Evolutionary conservation across 1,140 invertebrate species (phyloP).

Genomic region (Tigriopus japonicus): DNA sequence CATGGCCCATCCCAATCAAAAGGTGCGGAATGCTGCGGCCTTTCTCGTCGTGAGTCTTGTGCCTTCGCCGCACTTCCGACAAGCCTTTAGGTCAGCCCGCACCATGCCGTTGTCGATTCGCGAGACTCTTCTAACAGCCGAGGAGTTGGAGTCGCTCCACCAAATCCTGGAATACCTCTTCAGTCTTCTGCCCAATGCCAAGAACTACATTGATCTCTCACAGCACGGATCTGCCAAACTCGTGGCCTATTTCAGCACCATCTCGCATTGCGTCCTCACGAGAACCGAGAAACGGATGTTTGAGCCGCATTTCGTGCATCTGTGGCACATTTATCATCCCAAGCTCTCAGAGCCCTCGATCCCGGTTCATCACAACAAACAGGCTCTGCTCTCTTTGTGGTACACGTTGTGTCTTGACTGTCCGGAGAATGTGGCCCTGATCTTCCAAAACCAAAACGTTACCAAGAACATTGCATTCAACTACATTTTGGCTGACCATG

Average conservation of each 20-base stretch:
- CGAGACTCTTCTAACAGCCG: conserved; percentile 31
- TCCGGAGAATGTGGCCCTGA: conserved; percentile 70
- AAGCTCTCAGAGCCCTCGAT: conserved; percentile 85
- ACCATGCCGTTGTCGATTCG: conserved; percentile 24
- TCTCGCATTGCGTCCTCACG: conserved; percentile 72
- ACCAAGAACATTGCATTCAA: conserved; percentile 89
- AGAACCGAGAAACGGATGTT: conserved; percentile 82
- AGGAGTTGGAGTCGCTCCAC: conserved; percentile 58
- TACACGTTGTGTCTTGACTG: conserved; percentile 77
- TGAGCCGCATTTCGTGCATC: conserved; percentile 51
- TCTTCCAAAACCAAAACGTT: conserved; percentile 58
- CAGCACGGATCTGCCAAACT: conserved; percentile 74
- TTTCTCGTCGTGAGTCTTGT: conserved; percentile 68
- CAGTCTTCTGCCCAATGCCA: conserved; percentile 48
- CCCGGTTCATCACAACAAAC: conserved; percentile 83
- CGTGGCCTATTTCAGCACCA: conserved; percentile 70
- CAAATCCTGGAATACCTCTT: conserved; percentile 35
- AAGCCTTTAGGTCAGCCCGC: conserved; percentile 50
- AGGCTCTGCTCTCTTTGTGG: conserved; percentile 76
- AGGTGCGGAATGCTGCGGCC: conserved; percentile 67
- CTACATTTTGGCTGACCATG: conserved; percentile 86
- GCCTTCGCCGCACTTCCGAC: conserved; percentile 64
- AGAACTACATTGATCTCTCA: conserved; percentile 61
- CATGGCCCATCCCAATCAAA: conserved; percentile 57
- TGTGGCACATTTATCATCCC: conserved; percentile 85